These are phyloP conservation scores for Cheilosia soror DNA, from an alignment of 2,888 invertebrate genomes.

Conservation along the genomic window DNA sequence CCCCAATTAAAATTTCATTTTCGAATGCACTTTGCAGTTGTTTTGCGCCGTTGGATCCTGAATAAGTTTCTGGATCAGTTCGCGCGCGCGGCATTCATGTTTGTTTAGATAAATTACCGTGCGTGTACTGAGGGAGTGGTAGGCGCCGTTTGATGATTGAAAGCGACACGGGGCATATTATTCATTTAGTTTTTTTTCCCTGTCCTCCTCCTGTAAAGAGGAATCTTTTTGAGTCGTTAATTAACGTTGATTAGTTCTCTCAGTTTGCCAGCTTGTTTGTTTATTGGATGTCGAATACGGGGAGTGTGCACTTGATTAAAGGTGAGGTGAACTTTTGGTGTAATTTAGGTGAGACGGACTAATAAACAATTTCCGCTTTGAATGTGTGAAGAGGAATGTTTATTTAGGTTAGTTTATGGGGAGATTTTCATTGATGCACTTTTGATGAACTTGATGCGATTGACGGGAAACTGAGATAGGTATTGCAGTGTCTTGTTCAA, in stretches of 20 bases:
- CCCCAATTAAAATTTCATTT: slow-evolving; percentile 75
- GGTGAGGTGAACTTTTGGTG: slow-evolving; percentile 40
- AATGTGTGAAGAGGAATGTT: slow-evolving; percentile 29
- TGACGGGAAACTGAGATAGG: slow-evolving; percentile 10
- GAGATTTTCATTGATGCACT: slow-evolving; percentile 30
- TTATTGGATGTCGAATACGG: slow-evolving; percentile 56
- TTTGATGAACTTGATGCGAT: slow-evolving; percentile 52
- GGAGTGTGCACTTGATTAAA: slow-evolving; percentile 35
- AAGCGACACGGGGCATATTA: slow-evolving; percentile 62
- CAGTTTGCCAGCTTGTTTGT: slow-evolving; percentile 50
- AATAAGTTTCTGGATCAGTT: slow-evolving; percentile 65
- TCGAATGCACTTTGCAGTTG: slow-evolving; percentile 73
- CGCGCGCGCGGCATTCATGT: slow-evolving; percentile 47
- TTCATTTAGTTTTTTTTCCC: slow-evolving; percentile 51
- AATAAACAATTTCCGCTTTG: slow-evolving; percentile 64
- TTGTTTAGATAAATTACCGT: slow-evolving; percentile 73
- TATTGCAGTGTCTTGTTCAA: neutral
- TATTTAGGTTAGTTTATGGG: slow-evolving; percentile 63
- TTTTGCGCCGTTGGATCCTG: slow-evolving; percentile 60
- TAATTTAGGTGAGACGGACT: slow-evolving; percentile 63
- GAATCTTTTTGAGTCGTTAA: slow-evolving; percentile 61
- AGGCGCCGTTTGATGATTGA: slow-evolving; percentile 71
- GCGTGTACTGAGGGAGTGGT: slow-evolving; percentile 41
- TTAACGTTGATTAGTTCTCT: slow-evolving; percentile 74
- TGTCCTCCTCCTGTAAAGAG: neutral